These are phyloP conservation scores for Diglossa brunneiventris DNA, from an alignment of 2,113 vertebrate genomes.

Conservation along the genomic window DNA sequence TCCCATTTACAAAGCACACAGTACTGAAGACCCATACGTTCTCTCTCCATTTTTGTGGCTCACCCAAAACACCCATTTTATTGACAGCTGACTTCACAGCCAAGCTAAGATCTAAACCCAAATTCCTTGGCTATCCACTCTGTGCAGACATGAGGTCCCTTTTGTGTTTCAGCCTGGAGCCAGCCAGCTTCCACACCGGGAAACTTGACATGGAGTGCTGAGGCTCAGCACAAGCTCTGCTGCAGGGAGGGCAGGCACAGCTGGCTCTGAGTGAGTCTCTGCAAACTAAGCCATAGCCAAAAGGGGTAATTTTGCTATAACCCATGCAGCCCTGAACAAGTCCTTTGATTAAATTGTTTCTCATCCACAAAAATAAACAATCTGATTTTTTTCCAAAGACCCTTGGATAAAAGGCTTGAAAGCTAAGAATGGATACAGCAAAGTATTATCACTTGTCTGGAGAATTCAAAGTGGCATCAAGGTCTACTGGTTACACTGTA, in stretches of 20 bases:
- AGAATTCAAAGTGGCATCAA: background rate
- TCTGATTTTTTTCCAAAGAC: background rate
- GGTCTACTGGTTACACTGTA: background rate
- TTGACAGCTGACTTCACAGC: background rate
- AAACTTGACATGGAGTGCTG: fast-evolving
- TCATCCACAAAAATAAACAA: background rate
- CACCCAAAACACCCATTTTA: background rate
- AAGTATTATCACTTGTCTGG: background rate
- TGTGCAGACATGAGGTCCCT: fast-evolving
- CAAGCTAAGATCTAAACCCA: background rate
- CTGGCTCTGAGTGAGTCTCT: background rate
- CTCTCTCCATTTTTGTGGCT: background rate
- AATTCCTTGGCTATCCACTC: background rate
- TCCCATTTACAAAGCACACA: background rate
- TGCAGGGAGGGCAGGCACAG: background rate
- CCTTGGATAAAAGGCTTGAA: background rate
- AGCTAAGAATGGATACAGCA: background rate
- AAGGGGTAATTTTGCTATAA: background rate
- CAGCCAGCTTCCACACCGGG: background rate
- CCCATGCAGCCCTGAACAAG: background rate
- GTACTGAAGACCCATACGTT: background rate
- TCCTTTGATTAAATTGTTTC: background rate
- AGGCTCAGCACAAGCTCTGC: background rate
- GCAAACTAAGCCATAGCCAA: background rate
- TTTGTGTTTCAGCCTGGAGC: background rate